A percentile compares a stretch with the other conserved stretches of the same genome.
phyloP scores from a whole-genome alignment of 2,888 invertebrate species.

The Caenorhabditis sp. region DNA sequence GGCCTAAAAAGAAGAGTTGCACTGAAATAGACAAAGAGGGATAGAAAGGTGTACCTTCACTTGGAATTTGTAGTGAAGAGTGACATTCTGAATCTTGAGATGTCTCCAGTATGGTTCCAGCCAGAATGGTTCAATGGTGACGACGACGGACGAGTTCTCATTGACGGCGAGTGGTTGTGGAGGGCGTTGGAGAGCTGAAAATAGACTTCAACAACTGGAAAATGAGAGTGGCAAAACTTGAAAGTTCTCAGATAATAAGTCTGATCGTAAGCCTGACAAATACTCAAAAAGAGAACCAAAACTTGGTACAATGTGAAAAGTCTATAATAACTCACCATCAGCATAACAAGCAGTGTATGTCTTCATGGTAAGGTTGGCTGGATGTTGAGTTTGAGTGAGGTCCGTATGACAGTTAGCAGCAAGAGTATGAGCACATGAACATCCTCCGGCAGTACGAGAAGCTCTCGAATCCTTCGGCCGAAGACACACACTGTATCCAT shows the following conservation, averaged over 20 bases:
- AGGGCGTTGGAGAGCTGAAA: conserved; percentile 78
- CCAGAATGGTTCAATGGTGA: conserved; percentile 82
- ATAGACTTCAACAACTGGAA: not conserved
- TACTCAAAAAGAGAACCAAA: no score
- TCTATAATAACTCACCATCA: conserved; percentile 36
- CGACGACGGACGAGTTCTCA: conserved; percentile 74
- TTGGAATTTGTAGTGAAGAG: conserved; percentile 77
- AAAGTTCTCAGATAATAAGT: no score
- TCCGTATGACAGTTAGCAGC: conserved; percentile 75
- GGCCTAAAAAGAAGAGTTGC: conserved; percentile 56
- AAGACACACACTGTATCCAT: conserved; percentile 75
- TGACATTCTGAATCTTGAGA: conserved; percentile 76
- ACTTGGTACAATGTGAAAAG: no score
- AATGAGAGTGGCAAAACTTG: no score
- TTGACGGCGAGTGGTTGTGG: conserved; percentile 77
- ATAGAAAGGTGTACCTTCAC: conserved; percentile 67
- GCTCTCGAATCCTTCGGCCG: conserved; percentile 64
- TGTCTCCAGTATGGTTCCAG: conserved; percentile 80
- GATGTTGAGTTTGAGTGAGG: conserved; percentile 60
- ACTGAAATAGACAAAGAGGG: not conserved
- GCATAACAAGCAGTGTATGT: conserved; percentile 70
- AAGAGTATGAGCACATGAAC: conserved; percentile 72
- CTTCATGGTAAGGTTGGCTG: conserved; percentile 74
- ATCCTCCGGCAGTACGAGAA: conserved; percentile 65
- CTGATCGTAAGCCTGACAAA: not conserved